A percentile compares a stretch with the other conserved stretches of the same genome.
phyloP scores from a whole-genome alignment of 1,140 invertebrate species.

The Papilio machaon region DNA sequence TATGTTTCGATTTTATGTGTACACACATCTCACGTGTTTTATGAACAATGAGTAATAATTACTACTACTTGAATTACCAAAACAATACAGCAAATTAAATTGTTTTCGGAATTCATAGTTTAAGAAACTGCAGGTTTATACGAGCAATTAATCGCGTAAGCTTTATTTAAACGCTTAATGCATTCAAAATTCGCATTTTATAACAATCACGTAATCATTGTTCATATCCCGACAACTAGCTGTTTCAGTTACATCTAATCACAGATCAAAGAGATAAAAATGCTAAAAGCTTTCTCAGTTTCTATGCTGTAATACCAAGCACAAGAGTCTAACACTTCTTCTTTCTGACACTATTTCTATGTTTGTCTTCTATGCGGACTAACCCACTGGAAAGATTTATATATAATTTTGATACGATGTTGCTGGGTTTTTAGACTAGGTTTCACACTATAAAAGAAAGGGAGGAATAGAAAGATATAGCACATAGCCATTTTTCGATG shows the following conservation, averaged over 20 bases:
- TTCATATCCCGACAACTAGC: neutral
- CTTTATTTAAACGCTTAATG: neutral
- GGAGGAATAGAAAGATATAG: too few species aligned
- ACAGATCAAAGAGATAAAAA: neutral
- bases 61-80: neutral
- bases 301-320: neutral
- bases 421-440: too few species aligned
- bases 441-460: too few species aligned
- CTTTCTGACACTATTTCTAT: neutral
- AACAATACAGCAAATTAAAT: neutral
- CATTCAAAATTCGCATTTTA: conserved; percentile 11
- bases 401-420: neutral
- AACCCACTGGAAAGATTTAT: neutral
- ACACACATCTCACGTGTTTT: neutral
- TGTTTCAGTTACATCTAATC: neutral
- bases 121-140: neutral
- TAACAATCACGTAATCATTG: conserved; percentile 5
- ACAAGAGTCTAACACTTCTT: neutral
- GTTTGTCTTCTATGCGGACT: neutral
- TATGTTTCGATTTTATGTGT: neutral
- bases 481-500: too few species aligned
- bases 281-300: neutral
- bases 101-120: neutral
- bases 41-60: neutral
- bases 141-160: neutral